Conservation (phyloP, 2,113 vertebrate species). For the Peromyscus leucopus region DNA sequence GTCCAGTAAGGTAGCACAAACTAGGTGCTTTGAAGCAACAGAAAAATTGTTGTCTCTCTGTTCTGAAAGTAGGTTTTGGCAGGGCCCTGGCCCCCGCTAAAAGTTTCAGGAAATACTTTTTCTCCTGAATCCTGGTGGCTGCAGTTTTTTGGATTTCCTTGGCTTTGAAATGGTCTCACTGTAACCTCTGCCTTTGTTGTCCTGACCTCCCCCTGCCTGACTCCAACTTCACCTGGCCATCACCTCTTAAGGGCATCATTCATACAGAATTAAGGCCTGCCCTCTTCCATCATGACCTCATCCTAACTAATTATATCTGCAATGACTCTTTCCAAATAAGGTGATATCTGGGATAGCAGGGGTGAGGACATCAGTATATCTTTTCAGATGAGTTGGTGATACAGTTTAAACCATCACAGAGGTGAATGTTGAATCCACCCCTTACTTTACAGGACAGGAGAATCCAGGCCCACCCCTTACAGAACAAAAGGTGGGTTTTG, state of each 20-base stretch:
- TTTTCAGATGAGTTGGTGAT: not conserved
- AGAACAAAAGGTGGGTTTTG: slow-evolving; percentile 16
- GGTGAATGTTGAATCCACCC: not conserved
- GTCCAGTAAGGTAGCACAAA: not conserved
- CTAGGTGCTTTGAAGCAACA: not conserved
- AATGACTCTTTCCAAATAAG: not conserved
- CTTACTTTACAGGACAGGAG: not conserved
- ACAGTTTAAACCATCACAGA: not conserved
- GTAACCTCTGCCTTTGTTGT: not conserved
- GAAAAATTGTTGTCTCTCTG: not conserved
- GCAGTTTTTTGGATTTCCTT: not conserved
- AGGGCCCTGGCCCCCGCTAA: not conserved
- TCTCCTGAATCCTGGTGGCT: not conserved
- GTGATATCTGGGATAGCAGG: not conserved
- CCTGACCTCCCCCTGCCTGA: not conserved
- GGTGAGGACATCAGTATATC: not conserved
- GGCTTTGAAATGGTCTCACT: not conserved
- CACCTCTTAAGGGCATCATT: not conserved
- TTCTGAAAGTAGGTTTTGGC: not conserved
- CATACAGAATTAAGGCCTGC: not conserved
- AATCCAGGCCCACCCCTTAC: not conserved
- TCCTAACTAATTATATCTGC: slow-evolving; percentile 24
- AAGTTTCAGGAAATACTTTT: not conserved
- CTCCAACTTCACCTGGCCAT: not conserved
- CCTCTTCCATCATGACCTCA: not conserved